A percentile compares a stretch with the other conserved stretches of the same genome.
Conservation (phyloP, 2,888 invertebrate species). For the Rhagonycha lutea region DNA sequence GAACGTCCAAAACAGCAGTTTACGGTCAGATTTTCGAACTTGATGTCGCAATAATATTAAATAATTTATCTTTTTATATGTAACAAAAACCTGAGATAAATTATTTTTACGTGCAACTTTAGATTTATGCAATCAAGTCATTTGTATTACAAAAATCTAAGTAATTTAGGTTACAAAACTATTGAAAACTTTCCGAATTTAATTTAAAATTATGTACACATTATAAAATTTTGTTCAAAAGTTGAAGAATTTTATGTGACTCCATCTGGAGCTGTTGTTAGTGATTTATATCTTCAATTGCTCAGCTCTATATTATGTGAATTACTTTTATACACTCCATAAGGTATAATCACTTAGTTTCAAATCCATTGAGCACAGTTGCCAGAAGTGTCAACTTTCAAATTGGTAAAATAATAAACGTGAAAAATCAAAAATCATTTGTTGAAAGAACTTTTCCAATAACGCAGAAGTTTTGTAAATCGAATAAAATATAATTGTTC, state of each 20-base stretch:
- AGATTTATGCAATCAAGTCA: not conserved
- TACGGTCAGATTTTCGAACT: constrained; percentile 2
- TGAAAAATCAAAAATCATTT: not conserved
- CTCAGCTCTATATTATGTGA: not conserved
- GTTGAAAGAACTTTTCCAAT: not conserved
- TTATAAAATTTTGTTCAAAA: not conserved
- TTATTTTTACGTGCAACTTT: not conserved
- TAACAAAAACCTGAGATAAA: not conserved
- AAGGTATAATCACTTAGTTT: not conserved
- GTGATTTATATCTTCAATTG: not conserved
- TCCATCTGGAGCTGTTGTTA: not conserved
- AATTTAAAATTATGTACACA: not conserved
- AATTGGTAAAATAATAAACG: not conserved
- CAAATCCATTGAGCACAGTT: not conserved
- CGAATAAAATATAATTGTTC: not conserved
- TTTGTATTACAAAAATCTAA: not conserved
- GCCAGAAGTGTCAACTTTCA: not conserved
- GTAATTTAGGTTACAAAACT: not conserved
- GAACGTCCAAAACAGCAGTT: not conserved
- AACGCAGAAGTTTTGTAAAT: not conserved
- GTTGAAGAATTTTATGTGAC: not conserved
- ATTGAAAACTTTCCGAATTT: not conserved
- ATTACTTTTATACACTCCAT: not conserved
- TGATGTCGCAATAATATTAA: not conserved
- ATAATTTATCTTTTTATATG: constrained; percentile 1